Evolutionary conservation across 2,113 vertebrate species (phyloP).

Genomic region (Callionymus lyra): DNA sequence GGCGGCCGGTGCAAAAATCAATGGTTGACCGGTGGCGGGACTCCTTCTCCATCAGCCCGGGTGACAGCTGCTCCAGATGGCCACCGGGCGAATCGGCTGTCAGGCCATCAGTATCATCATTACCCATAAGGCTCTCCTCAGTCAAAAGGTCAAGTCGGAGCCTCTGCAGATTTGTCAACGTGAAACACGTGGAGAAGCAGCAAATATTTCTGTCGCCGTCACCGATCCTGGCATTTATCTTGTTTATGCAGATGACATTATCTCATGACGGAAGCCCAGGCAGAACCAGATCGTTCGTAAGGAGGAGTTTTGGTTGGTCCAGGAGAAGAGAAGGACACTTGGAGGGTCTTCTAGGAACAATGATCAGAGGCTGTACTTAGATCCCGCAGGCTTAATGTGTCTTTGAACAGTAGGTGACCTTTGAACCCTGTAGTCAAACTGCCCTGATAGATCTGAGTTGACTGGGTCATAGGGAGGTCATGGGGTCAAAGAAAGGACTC

Average conservation of each 20-base stretch:
- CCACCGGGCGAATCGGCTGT: conserved; percentile 55
- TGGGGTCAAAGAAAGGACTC: conserved; percentile 45
- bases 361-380: conserved; percentile 8
- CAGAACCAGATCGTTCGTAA: conserved; percentile 6
- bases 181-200: conserved; percentile 31
- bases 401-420: conserved; percentile 51
- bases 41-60: conserved; percentile 65
- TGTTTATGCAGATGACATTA: conserved; percentile 23
- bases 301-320: not conserved
- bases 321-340: not conserved
- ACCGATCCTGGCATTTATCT: conserved; percentile 33
- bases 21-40: conserved; percentile 49
- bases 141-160: conserved; percentile 58
- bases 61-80: conserved; percentile 69
- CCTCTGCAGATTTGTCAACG: conserved; percentile 46
- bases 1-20: conserved; percentile 32
- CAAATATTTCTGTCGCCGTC: conserved; percentile 41
- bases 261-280: conserved; percentile 8
- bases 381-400: conserved; percentile 21
- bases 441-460: conserved; percentile 50
- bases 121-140: conserved; percentile 54
- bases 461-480: conserved; percentile 39
- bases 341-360: conserved; percentile 22
- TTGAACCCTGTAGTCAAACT: conserved; percentile 29
- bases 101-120: conserved; percentile 66